Conservation (phyloP, 2,113 vertebrate species). For the Thomomys bottae region DNA sequence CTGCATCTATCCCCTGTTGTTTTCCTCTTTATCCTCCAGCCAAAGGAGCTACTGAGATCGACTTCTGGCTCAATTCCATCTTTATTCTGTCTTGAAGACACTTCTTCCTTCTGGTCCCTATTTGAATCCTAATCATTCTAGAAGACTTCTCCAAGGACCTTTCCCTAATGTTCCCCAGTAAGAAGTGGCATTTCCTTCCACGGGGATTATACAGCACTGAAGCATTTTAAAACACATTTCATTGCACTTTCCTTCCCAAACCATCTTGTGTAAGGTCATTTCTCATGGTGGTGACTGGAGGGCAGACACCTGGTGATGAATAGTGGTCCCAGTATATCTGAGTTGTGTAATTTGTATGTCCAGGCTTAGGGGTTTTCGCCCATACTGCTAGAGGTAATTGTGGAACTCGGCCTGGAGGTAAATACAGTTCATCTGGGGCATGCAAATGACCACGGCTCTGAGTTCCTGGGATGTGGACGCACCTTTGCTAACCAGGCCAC, state of each 20-base stretch:
- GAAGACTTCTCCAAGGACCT: not conserved
- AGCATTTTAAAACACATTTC: too few species aligned
- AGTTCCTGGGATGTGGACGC: not conserved
- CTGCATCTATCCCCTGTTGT: not conserved
- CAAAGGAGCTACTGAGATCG: not conserved
- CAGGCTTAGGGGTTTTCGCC: too few species aligned
- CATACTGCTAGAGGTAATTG: not conserved
- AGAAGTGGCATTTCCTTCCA: not conserved
- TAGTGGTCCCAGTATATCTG: conserved; percentile 51
- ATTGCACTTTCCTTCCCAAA: not conserved
- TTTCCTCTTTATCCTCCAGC: not conserved
- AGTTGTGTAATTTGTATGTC: not conserved
- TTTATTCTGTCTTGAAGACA: not conserved
- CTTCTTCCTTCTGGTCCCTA: too few species aligned
- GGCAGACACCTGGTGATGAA: not conserved
- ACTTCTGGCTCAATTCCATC: not conserved
- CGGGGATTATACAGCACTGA: not conserved
- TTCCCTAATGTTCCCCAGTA: not conserved
- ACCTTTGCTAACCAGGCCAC: not conserved
- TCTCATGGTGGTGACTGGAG: conserved; percentile 54
- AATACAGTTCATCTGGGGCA: too few species aligned
- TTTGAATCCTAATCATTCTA: not conserved
- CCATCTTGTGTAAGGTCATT: too few species aligned
- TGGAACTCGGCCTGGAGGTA: not conserved
- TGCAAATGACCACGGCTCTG: too few species aligned